Evolutionary conservation across 1,140 invertebrate genomes (phyloP).

Genomic region (Drosophila ogumai): DNA sequence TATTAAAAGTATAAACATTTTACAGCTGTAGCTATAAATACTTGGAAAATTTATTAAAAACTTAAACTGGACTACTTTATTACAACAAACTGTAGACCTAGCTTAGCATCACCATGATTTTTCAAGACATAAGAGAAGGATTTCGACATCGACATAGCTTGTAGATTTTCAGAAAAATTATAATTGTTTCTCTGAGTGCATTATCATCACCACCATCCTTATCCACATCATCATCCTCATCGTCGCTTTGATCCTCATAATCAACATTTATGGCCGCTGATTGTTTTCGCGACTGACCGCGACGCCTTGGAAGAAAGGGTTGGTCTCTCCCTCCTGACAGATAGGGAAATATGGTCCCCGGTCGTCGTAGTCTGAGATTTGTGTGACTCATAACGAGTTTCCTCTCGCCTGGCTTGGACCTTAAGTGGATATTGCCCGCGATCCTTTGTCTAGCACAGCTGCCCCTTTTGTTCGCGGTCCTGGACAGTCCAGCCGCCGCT

Average conservation of each 20-base stretch:
- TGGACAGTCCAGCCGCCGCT: constrained; percentile 68
- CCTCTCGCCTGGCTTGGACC: constrained; percentile 71
- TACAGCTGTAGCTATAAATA: background rate
- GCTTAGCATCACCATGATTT: background rate
- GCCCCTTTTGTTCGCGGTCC: constrained; percentile 70
- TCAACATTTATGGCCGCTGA: constrained; percentile 71
- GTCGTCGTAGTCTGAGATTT: constrained; percentile 67
- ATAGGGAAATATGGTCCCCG: constrained; percentile 29
- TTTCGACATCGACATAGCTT: background rate
- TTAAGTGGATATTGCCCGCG: constrained; percentile 75
- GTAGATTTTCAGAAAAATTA: too few species aligned
- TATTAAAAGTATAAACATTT: background rate
- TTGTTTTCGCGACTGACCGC: constrained; percentile 81
- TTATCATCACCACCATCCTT: constrained; percentile 13
- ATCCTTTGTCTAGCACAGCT: constrained; percentile 73
- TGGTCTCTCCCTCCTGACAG: constrained; percentile 8
- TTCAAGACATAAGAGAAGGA: background rate
- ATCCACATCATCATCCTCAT: constrained; percentile 29
- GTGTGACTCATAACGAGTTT: constrained; percentile 82
- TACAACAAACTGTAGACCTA: background rate
- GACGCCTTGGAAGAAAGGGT: constrained; percentile 55
- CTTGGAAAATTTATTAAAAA: background rate
- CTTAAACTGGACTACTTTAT: background rate
- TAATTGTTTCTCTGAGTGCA: constrained; percentile 3
- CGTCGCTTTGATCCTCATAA: constrained; percentile 60